phyloP scores from a whole-genome alignment of 1,140 invertebrate species.

The Lepidurus couesii region DNA sequence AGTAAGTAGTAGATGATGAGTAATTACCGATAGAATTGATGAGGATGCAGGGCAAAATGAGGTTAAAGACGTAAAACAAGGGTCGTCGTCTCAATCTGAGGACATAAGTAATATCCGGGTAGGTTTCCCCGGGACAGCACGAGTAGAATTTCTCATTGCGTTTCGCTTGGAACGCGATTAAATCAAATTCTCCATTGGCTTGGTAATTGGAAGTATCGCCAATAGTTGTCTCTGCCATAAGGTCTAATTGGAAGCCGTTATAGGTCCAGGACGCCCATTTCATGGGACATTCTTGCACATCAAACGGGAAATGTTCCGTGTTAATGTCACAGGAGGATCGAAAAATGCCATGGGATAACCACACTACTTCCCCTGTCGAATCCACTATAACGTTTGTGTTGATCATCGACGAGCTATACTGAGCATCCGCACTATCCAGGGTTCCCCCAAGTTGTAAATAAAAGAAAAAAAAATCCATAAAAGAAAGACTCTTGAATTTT shows the following conservation, averaged over 20 bases:
- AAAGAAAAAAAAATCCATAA: constrained; percentile 27
- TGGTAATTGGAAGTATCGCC: constrained; percentile 72
- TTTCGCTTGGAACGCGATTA: constrained; percentile 63
- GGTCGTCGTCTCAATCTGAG: constrained; percentile 69
- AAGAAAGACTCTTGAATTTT: constrained; percentile 19
- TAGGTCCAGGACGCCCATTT: constrained; percentile 97
- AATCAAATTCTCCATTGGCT: constrained; percentile 71
- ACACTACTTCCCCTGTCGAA: constrained; percentile 61
- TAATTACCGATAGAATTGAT: constrained; percentile 74
- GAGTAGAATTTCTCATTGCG: constrained; percentile 65
- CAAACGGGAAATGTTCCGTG: constrained; percentile 92
- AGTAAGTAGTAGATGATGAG: neutral
- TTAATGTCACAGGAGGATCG: constrained; percentile 83
- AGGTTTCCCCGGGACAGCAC: constrained; percentile 57
- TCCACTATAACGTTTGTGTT: constrained; percentile 76
- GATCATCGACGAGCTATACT: constrained; percentile 69
- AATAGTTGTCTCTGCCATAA: constrained; percentile 62
- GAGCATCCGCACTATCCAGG: constrained; percentile 65
- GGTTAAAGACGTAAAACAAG: constrained; percentile 86
- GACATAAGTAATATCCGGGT: constrained; percentile 48
- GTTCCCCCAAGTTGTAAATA: constrained; percentile 41
- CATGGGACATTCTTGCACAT: constrained; percentile 82
- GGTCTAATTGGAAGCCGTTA: constrained; percentile 79
- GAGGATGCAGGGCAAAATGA: constrained; percentile 81
- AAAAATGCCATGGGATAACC: constrained; percentile 77